phyloP scores from a whole-genome alignment of 2,797 vertebrate species.

The Crotalus adamanteus region DNA sequence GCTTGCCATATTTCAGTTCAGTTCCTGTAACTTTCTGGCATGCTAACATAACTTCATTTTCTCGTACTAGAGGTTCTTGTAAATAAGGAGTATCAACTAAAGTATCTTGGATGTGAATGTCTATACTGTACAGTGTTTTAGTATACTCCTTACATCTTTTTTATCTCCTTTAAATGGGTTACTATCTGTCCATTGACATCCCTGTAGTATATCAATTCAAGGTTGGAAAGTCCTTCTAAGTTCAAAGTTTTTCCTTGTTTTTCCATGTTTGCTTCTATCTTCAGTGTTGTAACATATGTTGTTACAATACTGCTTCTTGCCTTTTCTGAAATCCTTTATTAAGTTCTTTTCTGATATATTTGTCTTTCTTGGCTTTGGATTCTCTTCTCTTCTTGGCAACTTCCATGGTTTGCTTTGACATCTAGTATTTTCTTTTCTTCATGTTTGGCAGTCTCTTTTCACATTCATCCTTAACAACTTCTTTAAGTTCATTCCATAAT shows the following conservation, averaged over 20 bases:
- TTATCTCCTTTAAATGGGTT: neutral
- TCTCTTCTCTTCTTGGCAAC: neutral
- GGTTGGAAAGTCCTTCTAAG: neutral
- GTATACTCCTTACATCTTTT: neutral
- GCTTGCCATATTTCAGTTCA: neutral
- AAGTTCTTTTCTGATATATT: neutral
- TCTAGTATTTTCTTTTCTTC: neutral
- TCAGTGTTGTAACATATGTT: neutral
- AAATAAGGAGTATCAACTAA: neutral
- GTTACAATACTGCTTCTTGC: neutral
- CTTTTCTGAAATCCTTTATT: neutral
- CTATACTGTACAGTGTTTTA: neutral
- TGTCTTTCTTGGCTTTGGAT: neutral
- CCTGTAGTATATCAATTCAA: neutral
- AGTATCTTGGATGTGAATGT: neutral
- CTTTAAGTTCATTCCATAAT: neutral
- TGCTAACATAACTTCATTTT: neutral
- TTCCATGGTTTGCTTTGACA: neutral
- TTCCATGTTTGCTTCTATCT: neutral
- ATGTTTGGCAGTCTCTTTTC: neutral
- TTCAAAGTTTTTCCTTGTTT: neutral
- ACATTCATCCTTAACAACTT: neutral
- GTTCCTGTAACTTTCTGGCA: neutral
- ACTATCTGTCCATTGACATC: neutral
- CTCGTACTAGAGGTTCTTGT: neutral